These are phyloP conservation scores for Lasioglossum morio DNA, from an alignment of 2,888 invertebrate genomes.

Conservation along the genomic window DNA sequence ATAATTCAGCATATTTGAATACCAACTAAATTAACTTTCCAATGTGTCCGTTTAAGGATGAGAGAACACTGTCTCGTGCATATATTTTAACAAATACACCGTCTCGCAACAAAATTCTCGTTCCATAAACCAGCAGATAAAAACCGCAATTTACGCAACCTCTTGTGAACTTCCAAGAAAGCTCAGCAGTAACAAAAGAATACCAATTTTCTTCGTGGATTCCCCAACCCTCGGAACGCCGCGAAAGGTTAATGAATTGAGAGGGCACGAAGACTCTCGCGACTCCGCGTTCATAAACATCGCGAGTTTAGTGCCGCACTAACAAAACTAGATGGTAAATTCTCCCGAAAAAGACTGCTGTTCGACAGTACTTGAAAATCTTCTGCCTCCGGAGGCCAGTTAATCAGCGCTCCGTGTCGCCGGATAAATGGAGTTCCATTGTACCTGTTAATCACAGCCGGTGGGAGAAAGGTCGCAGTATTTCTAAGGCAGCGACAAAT, in stretches of 20 bases:
- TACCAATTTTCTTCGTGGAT: not conserved
- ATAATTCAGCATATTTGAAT: not conserved
- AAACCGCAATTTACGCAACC: not conserved
- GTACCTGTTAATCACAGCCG: slow-evolving; percentile 31
- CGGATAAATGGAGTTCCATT: slow-evolving; percentile 11
- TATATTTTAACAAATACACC: not conserved
- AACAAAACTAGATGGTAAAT: not conserved
- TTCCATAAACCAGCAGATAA: not conserved
- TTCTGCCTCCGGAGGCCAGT: not conserved
- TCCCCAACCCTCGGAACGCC: not conserved
- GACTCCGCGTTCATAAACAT: slow-evolving; percentile 4
- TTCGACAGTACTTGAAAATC: not conserved
- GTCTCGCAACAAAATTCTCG: not conserved
- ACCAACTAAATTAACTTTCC: not conserved
- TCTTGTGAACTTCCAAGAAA: not conserved
- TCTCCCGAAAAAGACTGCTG: not conserved
- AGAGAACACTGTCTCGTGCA: not conserved
- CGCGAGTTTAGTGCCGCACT: not conserved
- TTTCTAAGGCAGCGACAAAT: slow-evolving; percentile 52
- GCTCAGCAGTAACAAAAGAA: not conserved
- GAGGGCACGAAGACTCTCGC: not conserved
- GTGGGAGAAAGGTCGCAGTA: slow-evolving; percentile 30
- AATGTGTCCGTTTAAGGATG: not conserved
- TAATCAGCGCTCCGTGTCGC: not conserved
- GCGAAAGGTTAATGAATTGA: slow-evolving; percentile 7